Conservation (phyloP, 2,888 invertebrate species). For the Stenoptilia bipunctidactyla region DNA sequence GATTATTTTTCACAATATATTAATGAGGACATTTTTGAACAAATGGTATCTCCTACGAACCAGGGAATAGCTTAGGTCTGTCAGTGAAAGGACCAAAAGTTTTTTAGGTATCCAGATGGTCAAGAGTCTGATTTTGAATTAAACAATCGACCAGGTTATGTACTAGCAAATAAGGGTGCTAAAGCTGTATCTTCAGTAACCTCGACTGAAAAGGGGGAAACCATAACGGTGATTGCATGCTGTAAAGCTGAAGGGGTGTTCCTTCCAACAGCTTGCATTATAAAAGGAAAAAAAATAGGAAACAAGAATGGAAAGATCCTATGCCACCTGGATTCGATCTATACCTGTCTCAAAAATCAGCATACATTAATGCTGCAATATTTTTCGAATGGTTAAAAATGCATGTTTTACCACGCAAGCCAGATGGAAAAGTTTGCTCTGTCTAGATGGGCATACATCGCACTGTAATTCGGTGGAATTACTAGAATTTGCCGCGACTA, state of each 20-base stretch:
- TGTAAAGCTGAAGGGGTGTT: constrained; percentile 5
- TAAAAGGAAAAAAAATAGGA: constrained; percentile 9
- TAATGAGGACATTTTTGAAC: too few species aligned
- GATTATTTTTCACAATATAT: too few species aligned
- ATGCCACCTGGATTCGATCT: constrained; percentile 13
- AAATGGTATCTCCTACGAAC: too few species aligned
- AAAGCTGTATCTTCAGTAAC: constrained; percentile 12
- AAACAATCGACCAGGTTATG: too few species aligned
- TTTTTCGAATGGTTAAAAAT: constrained; percentile 16
- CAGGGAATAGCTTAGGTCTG: too few species aligned
- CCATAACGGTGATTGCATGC: constrained; percentile 2
- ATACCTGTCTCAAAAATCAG: constrained; percentile 14
- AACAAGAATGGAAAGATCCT: constrained; percentile 11
- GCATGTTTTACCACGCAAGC: constrained; percentile 13
- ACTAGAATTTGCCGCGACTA: constrained; percentile 12
- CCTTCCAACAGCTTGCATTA: constrained; percentile 2
- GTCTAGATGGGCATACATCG: constrained; percentile 15
- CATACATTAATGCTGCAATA: constrained; percentile 15
- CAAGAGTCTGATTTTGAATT: too few species aligned
- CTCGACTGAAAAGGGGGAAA: constrained; percentile 6
- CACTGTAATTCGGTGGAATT: constrained; percentile 15
- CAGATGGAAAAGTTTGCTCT: constrained; percentile 13
- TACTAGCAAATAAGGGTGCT: too few species aligned
- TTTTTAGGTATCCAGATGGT: too few species aligned
- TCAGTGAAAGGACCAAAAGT: too few species aligned